Evolutionary conservation across 2,113 vertebrate species (phyloP), one percentile per base, ranked within the genome.

Genomic region (Mirza zaza): DNA sequence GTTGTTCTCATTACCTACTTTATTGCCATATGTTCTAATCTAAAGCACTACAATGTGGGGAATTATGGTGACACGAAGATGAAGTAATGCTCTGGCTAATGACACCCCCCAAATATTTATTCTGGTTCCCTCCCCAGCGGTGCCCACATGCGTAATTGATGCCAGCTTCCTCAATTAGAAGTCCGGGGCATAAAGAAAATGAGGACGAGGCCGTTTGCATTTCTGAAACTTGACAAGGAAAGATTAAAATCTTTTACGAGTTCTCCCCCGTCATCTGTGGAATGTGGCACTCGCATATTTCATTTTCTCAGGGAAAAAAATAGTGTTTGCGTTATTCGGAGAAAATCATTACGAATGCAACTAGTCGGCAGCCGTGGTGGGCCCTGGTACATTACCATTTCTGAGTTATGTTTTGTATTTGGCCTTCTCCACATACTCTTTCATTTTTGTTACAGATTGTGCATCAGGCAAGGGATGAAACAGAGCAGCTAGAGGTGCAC

Each of bases 1-100:
- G 93, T 94, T 96, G 63, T 95, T 98, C 97, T 97, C 98, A 97
- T 92, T 95, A 98, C 97, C 97, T 97, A 87, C 93, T 87, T 96
- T 36, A 95, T 82, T 97, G 97, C 98, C 98, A 97, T 98, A 98
- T 98, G 98, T 95, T 98, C 96, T 97, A 96, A 98, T 98, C 97
- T 98, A 96, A 98, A 98, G 93, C 75, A 8, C 97, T 85, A 96
- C 95, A 15, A 89, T 17, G 91, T 83, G 97, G 95, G 98, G 97
- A 98, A 97, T 95, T 92, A 98, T 3, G 61, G 97, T 97, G 98
- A 98, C 98, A 98, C 95, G 80, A 97, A 98, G 98, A 98, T 98
- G 87, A 97, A 99, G 95, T 65, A 94, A 97, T 95, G 89, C 93
- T 97, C 98, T 97, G 97, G 95, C 94, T 98, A 98, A 98, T 91